phyloP scores from a whole-genome alignment of 35 echinoderm and acorn worm species.

The Diadema setosum region DNA sequence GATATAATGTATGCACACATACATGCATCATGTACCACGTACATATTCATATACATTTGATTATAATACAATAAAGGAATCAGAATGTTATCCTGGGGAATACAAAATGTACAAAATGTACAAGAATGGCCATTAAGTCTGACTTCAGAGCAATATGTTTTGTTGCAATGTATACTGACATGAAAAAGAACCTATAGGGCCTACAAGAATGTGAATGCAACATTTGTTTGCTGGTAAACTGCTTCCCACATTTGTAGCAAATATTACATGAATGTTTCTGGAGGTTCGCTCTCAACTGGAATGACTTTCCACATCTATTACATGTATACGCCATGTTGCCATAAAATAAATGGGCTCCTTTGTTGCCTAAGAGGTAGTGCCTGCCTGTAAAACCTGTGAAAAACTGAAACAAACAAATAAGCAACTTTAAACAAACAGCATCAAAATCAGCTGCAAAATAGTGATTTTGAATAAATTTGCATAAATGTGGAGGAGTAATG shows the following conservation, averaged over 20 bases:
- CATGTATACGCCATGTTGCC: no score
- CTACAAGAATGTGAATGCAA: not conserved
- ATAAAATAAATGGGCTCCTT: not conserved
- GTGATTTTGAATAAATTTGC: no score
- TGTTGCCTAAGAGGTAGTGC: not conserved
- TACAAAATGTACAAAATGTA: constrained; percentile 1
- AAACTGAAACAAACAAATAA: not conserved
- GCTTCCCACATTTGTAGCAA: not conserved
- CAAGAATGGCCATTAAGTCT: not conserved
- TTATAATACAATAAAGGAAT: no score
- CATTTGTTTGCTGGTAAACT: not conserved
- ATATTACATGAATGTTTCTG: constrained; percentile 1
- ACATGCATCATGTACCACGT: no score
- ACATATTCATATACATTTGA: no score
- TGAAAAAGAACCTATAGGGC: not conserved
- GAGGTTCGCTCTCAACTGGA: not conserved
- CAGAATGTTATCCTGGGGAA: no score
- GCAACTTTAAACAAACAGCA: no score
- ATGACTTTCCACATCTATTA: constrained; percentile 11
- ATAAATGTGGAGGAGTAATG: no score
- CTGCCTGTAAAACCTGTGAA: not conserved
- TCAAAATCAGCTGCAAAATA: no score
- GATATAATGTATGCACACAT: no score
- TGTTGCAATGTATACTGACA: not conserved
- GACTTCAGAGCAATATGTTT: not conserved